Evolutionary conservation across 2,113 vertebrate species (phyloP).

Genomic region (Peromyscus leucopus): DNA sequence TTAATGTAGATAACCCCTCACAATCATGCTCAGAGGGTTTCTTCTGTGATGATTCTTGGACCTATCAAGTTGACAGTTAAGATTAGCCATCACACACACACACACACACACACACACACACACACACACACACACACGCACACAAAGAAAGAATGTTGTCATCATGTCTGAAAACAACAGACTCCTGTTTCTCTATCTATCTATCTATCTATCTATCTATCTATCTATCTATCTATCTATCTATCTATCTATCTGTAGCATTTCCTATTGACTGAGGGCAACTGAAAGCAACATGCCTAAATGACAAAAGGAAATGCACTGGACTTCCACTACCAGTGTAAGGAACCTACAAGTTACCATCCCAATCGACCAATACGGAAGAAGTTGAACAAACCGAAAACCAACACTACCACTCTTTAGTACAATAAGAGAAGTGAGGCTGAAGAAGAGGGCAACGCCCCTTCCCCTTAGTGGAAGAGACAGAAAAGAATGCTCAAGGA

Average conservation of each 20-base stretch:
- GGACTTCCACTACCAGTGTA: background rate
- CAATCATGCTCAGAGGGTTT: background rate
- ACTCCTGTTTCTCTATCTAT: background rate
- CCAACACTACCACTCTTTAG: background rate
- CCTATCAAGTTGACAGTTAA: background rate
- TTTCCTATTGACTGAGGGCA: background rate
- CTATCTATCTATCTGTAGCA: background rate
- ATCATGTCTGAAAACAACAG: background rate
- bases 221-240: too few species aligned
- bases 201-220: too few species aligned
- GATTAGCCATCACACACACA: background rate
- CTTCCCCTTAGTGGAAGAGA: background rate
- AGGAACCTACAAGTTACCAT: background rate
- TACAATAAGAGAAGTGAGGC: background rate
- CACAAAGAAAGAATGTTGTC: background rate
- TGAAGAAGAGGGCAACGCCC: background rate
- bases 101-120: constrained; percentile 61
- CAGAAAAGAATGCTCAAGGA: background rate
- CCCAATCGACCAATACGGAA: background rate
- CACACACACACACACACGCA: background rate
- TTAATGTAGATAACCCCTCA: background rate
- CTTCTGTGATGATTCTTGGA: background rate
- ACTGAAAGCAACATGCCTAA: background rate
- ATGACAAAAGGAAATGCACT: background rate
- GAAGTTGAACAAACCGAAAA: background rate